A percentile compares a stretch with the other conserved stretches of the same genome.
Evolutionary conservation across 2,888 invertebrate genomes (phyloP).

Genomic region (Villa cingulata): DNA sequence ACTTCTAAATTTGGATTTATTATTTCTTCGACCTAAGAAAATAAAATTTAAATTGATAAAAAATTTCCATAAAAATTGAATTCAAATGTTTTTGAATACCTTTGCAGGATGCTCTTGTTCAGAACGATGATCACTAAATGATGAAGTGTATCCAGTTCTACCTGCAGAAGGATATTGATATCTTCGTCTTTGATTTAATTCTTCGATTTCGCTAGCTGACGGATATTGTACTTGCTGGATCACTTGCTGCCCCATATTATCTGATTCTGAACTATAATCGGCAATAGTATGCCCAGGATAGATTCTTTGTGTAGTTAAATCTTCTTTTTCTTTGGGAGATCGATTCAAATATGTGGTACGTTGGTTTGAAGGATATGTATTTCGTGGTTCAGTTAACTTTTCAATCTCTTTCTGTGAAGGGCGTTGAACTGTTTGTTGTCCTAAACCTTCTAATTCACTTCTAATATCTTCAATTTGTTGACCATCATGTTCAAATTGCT

Average conservation of each 20-base stretch:
- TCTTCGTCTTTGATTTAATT: neutral
- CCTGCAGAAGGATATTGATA: neutral
- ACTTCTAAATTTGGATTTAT: slow-evolving; percentile 18
- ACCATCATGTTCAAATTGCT: slow-evolving; percentile 6
- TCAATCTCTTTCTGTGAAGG: neutral
- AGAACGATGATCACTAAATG: neutral
- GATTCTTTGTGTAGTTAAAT: too few species aligned
- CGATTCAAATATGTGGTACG: too few species aligned
- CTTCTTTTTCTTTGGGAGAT: too few species aligned
- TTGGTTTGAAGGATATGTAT: too few species aligned
- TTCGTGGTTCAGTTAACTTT: too few species aligned
- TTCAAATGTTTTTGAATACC: slow-evolving; percentile 1
- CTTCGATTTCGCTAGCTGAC: neutral
- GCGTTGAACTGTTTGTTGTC: slow-evolving; percentile 13
- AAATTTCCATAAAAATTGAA: neutral
- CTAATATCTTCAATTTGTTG: slow-evolving; percentile 10
- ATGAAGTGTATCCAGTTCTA: neutral
- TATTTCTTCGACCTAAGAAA: neutral
- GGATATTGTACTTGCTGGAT: neutral
- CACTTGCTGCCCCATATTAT: slow-evolving; percentile 1
- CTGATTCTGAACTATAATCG: neutral
- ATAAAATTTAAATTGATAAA: neutral
- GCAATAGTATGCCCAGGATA: too few species aligned
- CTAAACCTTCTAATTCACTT: slow-evolving; percentile 15
- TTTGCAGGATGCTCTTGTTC: slow-evolving; percentile 4